Evolutionary conservation across 35 echinoderm and acorn worm genomes (phyloP).

Genomic region (Heliocidaris tuberculata): DNA sequence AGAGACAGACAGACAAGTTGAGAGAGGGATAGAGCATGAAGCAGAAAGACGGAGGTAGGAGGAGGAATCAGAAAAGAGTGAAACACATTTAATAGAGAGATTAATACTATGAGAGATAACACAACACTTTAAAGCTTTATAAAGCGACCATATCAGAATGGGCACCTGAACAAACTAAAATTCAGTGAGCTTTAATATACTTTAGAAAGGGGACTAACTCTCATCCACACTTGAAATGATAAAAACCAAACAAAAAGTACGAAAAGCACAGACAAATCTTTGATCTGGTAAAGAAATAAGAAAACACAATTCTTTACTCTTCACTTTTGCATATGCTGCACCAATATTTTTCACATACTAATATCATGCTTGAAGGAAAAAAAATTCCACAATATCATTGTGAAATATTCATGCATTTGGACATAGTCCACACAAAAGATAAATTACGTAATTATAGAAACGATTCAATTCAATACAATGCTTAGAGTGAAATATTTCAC

Average conservation of each 20-base stretch:
- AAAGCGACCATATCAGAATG: too few species aligned
- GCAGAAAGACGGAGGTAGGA: too few species aligned
- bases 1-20: too few species aligned
- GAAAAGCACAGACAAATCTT: not conserved
- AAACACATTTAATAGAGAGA: too few species aligned
- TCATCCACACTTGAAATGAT: too few species aligned
- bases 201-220: too few species aligned
- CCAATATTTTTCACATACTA: not conserved
- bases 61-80: too few species aligned
- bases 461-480: not conserved
- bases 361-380: not conserved
- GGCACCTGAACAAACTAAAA: too few species aligned
- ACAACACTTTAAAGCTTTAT: too few species aligned
- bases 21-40: too few species aligned
- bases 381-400: not conserved
- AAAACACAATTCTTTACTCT: not conserved
- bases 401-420: not conserved
- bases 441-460: not conserved
- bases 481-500: conserved; percentile 5
- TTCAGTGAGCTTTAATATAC: too few species aligned
- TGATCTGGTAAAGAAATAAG: not conserved
- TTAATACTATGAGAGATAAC: too few species aligned
- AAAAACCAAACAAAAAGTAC: not conserved
- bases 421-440: conserved; percentile 1
- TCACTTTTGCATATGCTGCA: not conserved